Conservation (phyloP, 2,797 vertebrate genomes). For the Geotrypetes seraphini region DNA sequence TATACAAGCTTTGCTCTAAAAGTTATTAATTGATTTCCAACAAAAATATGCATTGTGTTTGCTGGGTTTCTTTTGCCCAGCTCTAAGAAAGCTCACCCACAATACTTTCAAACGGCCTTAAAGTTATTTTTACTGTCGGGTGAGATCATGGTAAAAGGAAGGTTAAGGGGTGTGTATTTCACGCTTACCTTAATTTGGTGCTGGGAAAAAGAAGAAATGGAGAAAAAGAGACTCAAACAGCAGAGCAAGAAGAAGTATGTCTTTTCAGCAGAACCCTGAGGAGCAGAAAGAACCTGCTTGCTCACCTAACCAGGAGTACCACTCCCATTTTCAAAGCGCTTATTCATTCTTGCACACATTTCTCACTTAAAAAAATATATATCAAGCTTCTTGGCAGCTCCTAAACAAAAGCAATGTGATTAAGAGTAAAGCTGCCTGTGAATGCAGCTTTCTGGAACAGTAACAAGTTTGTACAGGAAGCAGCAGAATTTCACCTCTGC, state of each 20-base stretch:
- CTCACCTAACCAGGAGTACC: constrained; percentile 29
- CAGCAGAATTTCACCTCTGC: constrained; percentile 7
- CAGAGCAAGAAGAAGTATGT: constrained; percentile 4
- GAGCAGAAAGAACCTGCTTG: constrained; percentile 1
- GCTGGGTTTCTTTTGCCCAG: not conserved
- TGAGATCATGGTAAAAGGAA: not conserved
- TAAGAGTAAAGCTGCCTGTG: constrained; percentile 31
- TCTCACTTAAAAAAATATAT: too few species aligned
- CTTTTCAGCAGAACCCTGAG: not conserved
- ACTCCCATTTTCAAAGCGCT: constrained; percentile 30
- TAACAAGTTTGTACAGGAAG: constrained; percentile 39
- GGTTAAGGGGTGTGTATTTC: not conserved
- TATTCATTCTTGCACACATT: not conserved
- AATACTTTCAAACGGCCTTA: too few species aligned
- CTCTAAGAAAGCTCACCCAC: too few species aligned
- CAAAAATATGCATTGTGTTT: not conserved
- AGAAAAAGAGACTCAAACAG: not conserved
- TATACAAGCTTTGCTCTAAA: too few species aligned
- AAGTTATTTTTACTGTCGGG: not conserved
- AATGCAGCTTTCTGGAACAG: constrained; percentile 22
- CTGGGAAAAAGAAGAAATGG: constrained; percentile 3
- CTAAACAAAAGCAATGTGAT: constrained; percentile 21
- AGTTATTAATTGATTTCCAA: too few species aligned
- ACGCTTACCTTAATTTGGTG: constrained; percentile 42
- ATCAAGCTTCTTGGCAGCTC: constrained; percentile 30